Base-by-base conservation (phyloP, 2,888 invertebrate genomes). In the Melipona bicolor region DNA sequence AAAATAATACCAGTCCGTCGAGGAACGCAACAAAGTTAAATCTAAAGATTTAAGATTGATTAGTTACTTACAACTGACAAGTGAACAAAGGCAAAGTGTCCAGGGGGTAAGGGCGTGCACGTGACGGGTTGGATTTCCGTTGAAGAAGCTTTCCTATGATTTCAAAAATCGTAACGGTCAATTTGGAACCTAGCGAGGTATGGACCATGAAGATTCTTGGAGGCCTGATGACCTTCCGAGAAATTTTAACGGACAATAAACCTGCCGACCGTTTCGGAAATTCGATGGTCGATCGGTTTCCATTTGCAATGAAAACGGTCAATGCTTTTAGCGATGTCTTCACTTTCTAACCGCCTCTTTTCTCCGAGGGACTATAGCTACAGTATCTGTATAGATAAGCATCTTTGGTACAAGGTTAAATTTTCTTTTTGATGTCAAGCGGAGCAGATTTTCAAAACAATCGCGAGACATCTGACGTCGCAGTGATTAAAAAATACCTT, bases 211-310 rank as follows among this genome's bases (percentile, higher is more conserved):
- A 49, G 62, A 64, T 77, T 84, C 83, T 87, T 65, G 79, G 49
- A 77, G 86, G 86, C 83, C 86, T 49, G 81, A 73, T 83, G 87
- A 85, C 87, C 88, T 91, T 91, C 90, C 84, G 52, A 86, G 90
- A 90, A 90, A 81, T 70, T 78, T 80, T 87, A 81, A 84, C 81
- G 79, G 76, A 86, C 84, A 87, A 88, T 86, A 73, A 52, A n/a
- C n/a, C 77, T 73, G 79, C 81, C 82, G 84, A 85, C 72, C 84
- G 84, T 75, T 77, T 84, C 52, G 83, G 72, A 86, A 88, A 87
- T 87, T 87, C 84, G 81, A 81, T 72, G 89, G 81, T 74, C 82
- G 70, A 89, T 87, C 78, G 79, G 79, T 80, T 69, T 84, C 65
- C 71, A 81, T 54, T 79, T 76, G 80, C 62, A 52, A 62, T 11